Conservation (phyloP, 2,797 vertebrate genomes). For the Coccyzus lansbergi region DNA sequence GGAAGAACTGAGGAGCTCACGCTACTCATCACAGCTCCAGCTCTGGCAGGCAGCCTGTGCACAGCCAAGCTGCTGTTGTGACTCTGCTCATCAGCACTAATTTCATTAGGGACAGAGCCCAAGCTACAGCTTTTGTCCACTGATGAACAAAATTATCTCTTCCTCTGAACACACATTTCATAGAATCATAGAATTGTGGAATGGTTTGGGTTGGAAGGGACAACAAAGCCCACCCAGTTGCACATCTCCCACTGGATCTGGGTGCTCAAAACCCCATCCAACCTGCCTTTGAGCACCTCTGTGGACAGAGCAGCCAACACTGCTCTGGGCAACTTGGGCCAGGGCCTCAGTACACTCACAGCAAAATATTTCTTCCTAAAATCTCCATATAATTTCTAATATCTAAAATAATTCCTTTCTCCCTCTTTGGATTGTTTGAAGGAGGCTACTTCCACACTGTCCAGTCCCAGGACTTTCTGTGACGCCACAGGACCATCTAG, state of each 20-base stretch:
- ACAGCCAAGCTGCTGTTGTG: neutral
- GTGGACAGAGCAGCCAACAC: too few species aligned
- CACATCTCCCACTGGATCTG: too few species aligned
- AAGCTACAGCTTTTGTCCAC: neutral
- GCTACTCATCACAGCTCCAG: neutral
- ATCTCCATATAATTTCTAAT: too few species aligned
- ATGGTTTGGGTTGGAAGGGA: too few species aligned
- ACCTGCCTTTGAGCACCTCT: too few species aligned
- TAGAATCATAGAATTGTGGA: too few species aligned
- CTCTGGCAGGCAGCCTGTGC: neutral
- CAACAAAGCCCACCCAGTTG: too few species aligned
- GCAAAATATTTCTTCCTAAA: too few species aligned
- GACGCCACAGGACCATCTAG: rapidly evolving
- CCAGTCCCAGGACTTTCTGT: neutral
- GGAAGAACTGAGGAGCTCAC: neutral
- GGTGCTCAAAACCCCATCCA: too few species aligned
- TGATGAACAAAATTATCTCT: neutral
- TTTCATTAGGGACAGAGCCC: neutral
- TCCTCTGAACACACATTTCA: neutral
- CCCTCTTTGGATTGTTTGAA: neutral
- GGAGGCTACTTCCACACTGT: neutral
- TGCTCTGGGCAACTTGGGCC: too few species aligned
- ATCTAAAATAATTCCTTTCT: neutral
- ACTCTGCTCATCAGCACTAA: neutral
- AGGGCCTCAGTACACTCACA: too few species aligned